Evolutionary conservation across 2,113 vertebrate genomes (phyloP).

Genomic region (Chionis minor): DNA sequence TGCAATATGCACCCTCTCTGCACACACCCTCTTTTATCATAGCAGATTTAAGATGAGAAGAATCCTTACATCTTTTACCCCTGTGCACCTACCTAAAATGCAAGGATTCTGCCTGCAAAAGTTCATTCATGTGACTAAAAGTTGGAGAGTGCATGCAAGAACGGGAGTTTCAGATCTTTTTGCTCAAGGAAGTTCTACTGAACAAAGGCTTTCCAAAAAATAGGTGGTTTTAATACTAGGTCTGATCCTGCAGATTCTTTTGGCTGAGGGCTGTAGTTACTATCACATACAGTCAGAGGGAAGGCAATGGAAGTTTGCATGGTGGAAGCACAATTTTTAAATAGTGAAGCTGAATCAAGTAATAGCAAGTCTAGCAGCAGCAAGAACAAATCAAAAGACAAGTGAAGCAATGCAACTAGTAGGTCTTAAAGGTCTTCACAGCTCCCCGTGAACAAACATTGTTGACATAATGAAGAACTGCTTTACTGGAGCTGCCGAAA

Average conservation of each 20-base stretch:
- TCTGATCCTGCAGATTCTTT: background rate
- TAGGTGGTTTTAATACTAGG: background rate
- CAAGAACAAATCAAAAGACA: background rate
- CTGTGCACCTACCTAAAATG: background rate
- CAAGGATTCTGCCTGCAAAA: background rate
- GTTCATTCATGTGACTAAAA: background rate
- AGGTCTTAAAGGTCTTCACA: background rate
- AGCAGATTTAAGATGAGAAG: background rate
- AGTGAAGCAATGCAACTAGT: background rate
- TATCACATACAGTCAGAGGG: background rate
- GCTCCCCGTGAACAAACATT: background rate
- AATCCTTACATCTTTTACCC: background rate
- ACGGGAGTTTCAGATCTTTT: background rate
- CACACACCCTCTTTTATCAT: background rate
- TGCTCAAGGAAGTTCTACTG: background rate
- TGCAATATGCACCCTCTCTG: background rate
- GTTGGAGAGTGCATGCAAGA: background rate
- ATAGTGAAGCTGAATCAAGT: background rate
- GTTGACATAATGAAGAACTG: background rate
- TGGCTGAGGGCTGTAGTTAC: background rate
- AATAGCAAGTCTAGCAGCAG: background rate
- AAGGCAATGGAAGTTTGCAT: background rate
- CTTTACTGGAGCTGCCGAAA: background rate
- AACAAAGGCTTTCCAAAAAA: background rate
- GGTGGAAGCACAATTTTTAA: background rate